Base-by-base conservation (phyloP, 2,113 vertebrate genomes). In the Dendrocopos noguchii region DNA sequence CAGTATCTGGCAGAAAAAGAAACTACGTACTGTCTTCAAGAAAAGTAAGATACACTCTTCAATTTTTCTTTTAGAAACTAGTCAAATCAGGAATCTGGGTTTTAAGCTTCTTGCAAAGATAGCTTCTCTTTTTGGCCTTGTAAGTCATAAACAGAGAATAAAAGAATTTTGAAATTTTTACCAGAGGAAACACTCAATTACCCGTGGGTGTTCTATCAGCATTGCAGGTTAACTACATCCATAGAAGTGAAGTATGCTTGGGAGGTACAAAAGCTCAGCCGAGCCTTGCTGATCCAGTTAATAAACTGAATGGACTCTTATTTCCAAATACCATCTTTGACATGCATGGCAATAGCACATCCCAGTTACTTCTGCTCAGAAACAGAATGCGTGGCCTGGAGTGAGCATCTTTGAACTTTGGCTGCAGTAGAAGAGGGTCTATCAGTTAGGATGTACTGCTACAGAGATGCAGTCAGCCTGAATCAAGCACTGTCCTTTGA, bases 11-110 rank as follows among this genome's bases (percentile, higher is more conserved):
- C 66, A 94, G 79, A 89, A 91, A n/a, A 95, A 95, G 95, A 97
- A 95, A 52, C 91, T 97, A 61, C 96, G 78, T 0, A 31, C 90
- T 10, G n/a, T 96, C 27, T 84, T 97, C 95, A 96, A 95, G 53
- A 97, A 96, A 96, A 89, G 98, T 98, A 98, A 98, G 34, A 76
- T 66, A 13, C 6, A 12, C 10, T 84, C 46, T 31, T 82, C 21
- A n/a, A 19, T 19, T 76, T 66, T 50, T 60, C 16, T 80, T 82
- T 42, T 14, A 66, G 71, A 66, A 87, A 46, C 36, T 33, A 64
- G 67, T 15, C 12, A 78, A 71, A 73, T 72, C 47, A 60, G 27
- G 53, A 84, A 90, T 65, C 19, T 15, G 53, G 14, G 83, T 65
- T 78, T 47, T 72, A 73, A 67, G 6, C 61, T 28, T 64, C 44